Evolutionary conservation across 2,888 invertebrate genomes (phyloP), one percentile per base, ranked within the genome.

Genomic region (Stratiomys singularior): DNA sequence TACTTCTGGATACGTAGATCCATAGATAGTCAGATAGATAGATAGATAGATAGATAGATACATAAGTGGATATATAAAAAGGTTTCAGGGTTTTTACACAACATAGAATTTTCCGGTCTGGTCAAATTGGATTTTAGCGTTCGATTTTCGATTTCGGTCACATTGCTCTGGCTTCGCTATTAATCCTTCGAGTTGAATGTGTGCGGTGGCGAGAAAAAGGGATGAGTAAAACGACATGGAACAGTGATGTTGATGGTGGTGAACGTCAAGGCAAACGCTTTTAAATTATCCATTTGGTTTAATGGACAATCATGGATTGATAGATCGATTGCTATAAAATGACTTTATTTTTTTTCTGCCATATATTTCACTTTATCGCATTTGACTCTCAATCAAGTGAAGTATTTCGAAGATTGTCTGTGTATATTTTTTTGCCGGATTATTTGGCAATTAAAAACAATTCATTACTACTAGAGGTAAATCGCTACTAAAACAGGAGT

Each of bases 71-170:
- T 23, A 21, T 21, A 23, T 64, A 64, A 28, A 64, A 64, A 64
- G 28, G 64, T 64, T 64, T 64, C 21, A 64, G 64, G 25, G 67
- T 47, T 47, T 37, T 71, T 71, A 47, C 27, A 27, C 71, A 52
- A 47, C 27, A 15, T 71, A 52, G 27, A 71, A 52, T 52, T 71
- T 71, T 67, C 46, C 67, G 46, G 67, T 67, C 52, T 71, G 46
- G 25, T 7, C 47, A 71, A 71, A 71, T 71, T 71, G 71, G 71
- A 71, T 71, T 71, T 71, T 52, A 47, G 27, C 18, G 11, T 71
- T 71, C 71, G 71, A 71, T 71, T 71, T 71, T 71, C 71, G 71
- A 71, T 71, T 71, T 71, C 25, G 71, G 71, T 71, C 52, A 71
- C 71, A 52, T 47, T 52, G 27, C n/a, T 71, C 21, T 67, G 67